Evolutionary conservation across 1,140 invertebrate genomes (phyloP).

Genomic region (Caligus rogercresseyi): DNA sequence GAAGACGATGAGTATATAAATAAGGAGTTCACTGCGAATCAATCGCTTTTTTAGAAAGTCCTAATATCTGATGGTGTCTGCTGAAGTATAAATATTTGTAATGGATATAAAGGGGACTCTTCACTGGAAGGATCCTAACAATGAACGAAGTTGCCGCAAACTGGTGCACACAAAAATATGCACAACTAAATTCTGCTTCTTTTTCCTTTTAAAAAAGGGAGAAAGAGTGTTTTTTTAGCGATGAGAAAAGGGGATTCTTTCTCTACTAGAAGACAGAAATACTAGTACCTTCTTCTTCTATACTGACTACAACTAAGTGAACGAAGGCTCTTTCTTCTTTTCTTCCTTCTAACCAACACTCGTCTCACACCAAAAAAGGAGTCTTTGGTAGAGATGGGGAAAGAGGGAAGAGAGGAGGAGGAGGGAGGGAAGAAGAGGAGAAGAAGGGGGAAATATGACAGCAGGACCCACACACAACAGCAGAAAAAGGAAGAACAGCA

Average conservation of each 20-base stretch:
- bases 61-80: no score
- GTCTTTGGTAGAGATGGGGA: not conserved
- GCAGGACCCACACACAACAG: no score
- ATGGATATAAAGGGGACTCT: not conserved
- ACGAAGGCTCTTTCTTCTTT: not conserved
- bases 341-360: not conserved
- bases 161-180: not conserved
- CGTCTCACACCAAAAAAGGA: no score
- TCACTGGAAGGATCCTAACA: not conserved
- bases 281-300: no score
- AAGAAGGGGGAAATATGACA: no score
- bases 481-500: no score
- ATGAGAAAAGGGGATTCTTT: no score
- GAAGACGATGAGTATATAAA: not conserved
- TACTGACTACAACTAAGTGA: no score
- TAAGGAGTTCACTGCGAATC: not conserved
- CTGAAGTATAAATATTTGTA: not conserved
- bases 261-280: no score
- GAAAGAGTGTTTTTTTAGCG: not conserved
- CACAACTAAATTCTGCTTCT: not conserved
- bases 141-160: not conserved
- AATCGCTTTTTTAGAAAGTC: no score
- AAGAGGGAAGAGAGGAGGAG: not conserved
- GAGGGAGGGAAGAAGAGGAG: no score
- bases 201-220: no score